Base-by-base conservation (phyloP, 2,888 invertebrate species). In the Campoplex nolae region DNA sequence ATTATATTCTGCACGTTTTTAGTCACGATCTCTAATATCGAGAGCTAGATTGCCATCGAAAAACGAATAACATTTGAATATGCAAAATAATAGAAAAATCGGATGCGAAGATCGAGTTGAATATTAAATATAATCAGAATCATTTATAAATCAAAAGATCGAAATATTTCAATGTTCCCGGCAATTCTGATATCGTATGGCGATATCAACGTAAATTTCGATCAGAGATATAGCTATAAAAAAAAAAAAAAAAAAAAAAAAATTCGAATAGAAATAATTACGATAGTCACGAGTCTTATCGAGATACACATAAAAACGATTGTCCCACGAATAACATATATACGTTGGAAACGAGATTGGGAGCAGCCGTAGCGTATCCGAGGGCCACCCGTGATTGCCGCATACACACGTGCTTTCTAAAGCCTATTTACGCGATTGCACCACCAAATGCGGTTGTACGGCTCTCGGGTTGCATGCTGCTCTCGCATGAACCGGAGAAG, bases 361-460 rank as follows among this genome's bases (percentile, higher is more conserved):
- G 81, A 85, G 77, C 71, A 73, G 77, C 58, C 74, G 65, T 78
- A 65, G 70, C 51, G 58, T 78, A 74, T 79, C 74, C 65, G 83
- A 68, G 83, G 68, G 83, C 82, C 83, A 65, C 84, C 75, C 56
- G 80, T 83, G 85, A 88, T 88, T 89, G 84, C 84, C 56, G 85
- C 83, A 86, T 84, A 87, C 83, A 86, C 83, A 87, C 85, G 84
- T 89, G 89, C 89, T 90, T 89, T 89, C 89, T 89, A 88, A 90
- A 89, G 88, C 85, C 88, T 89, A 86, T 88, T 90, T 87, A 85
- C 87, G 85, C 83, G 85, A 86, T 87, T 88, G 85, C 89, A 88
- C 88, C 89, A 89, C 87, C 84, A 71, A 83, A 88, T 88, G 84
- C 82, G 82, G 75, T 73, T 80, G 76, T 67, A 77, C 81, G 56